Base-by-base conservation (phyloP, 2,888 invertebrate species). In the Eristalinus sepulchralis region DNA sequence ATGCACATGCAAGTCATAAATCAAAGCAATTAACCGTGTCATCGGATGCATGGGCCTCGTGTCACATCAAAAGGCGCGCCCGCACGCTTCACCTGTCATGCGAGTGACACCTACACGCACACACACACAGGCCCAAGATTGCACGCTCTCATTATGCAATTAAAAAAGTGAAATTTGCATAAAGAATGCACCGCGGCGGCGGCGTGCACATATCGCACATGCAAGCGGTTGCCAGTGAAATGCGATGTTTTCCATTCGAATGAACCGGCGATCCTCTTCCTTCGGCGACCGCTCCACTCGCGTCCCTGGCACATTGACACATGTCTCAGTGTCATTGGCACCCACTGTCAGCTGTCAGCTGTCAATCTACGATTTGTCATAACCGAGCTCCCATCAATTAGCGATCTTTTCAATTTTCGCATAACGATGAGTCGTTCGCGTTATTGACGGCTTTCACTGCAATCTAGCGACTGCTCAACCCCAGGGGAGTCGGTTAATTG, bases 131-230 rank as follows among this genome's bases (percentile, higher is more conserved):
- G 1, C 24, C 10, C 33, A 47, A 57, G 24, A 57, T 33, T 36
- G 64, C 81, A 75, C 68, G 78, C 73, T 82, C 78, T 86, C 83
- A 86, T 86, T 86, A 83, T 57, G 78, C 86, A 83, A 86, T 83
- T 72, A 82, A 78, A 83, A 86, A 83, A 86, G 85, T 85, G 86
- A 86, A 79, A 83, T 86, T 86, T 86, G 83, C 83, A 86, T 86
- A 73, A 75, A 33, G 71, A 82, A 73, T 73, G 60, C 27, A 13
- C 36, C 24, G n/a, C 3, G 11, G 22, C 57, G 57, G 66, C 17
- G 47, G 47, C 47, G 17, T 27, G 27, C 27, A 27, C 27, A 27
- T 67, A 36, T 73, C 68, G 67, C 68, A 75, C 66, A 76, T 80
- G 80, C 80, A 83, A 79, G 27, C 20, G 17, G 64, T 60, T 60